Base-by-base conservation (phyloP, 2,888 invertebrate genomes). In the Phyllotreta striolata region DNA sequence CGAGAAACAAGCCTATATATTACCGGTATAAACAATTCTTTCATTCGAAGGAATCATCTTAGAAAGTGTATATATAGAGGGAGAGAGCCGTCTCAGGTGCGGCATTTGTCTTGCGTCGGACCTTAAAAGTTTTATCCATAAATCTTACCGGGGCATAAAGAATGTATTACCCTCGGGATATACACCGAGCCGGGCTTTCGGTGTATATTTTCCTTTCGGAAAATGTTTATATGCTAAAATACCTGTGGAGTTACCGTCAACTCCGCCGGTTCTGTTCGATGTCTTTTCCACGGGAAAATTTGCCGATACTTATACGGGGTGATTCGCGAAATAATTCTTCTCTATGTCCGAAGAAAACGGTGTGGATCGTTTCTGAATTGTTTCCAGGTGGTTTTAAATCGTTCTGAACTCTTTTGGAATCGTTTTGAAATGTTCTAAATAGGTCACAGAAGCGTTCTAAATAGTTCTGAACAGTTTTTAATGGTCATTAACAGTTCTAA, bases 91-190 rank as follows among this genome's bases (percentile, higher is more conserved):
- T 66, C 73, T 68, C 74, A 74, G 75, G 73, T 73, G 74, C 68
- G 70, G 69, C 71, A 73, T 73, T 73, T 73, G 70, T 73, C 72
- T 71, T 68, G 64, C 67, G 72, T 71, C 70, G 68, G 70, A 73
- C 68, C 67, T 66, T 64, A 65, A 70, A 74, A 74, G 61, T 75
- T 74, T 73, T 72, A 72, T 70, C 74, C 72, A 74, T 75, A 75
- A 75, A 75, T 75, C 75, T 75, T 71, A 64, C n/a, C 61, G 62
- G 64, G 69, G 68, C 67, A 73, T 75, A 75, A 75, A 75, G 72
- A 75, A 75, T 72, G 73, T 74, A 75, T 73, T 69, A 72, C 73
- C 73, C 72, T 69, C 60, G 62, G 72, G 73, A 72, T 69, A 62
- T 66, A 59, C 63, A 68, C 60, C 68, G 71, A 68, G 24, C 24